Percentiles rank a stretch among this genome's conserved stretches.
phyloP scores from a whole-genome alignment of 2,113 vertebrate species.

The Siphamia tubifer region DNA sequence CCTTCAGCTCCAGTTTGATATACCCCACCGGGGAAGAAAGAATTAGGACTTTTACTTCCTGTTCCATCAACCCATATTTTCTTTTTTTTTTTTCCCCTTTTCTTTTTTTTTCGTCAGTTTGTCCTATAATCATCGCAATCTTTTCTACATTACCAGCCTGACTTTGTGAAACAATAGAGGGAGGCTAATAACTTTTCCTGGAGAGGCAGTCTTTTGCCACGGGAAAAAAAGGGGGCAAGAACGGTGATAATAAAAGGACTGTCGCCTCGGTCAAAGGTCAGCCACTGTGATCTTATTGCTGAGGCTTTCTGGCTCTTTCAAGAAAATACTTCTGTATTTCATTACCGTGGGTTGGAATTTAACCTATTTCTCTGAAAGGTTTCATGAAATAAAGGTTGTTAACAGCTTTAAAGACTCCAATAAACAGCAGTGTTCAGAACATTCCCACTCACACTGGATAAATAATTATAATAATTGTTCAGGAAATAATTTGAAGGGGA shows the following conservation, averaged over 20 bases:
- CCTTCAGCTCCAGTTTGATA: constrained; percentile 74
- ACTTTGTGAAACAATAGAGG: constrained; percentile 82
- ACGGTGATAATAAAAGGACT: constrained; percentile 79
- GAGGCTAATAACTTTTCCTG: constrained; percentile 78
- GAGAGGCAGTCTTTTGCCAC: constrained; percentile 75
- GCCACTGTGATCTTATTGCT: constrained; percentile 84
- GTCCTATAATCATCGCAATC: constrained; percentile 83
- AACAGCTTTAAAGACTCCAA: constrained; percentile 64
- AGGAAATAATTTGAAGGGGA: too few species aligned
- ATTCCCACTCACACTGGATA: too few species aligned
- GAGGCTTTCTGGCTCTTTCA: constrained; percentile 71
- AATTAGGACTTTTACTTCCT: constrained; percentile 79
- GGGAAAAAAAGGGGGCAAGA: constrained; percentile 79
- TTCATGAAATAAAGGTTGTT: constrained; percentile 27
- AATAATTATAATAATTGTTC: too few species aligned
- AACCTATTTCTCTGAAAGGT: constrained; percentile 67
- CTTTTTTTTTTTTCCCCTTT: constrained; percentile 23
- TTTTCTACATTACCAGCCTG: constrained; percentile 77
- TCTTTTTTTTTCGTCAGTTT: constrained; percentile 55
- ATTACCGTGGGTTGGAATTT: constrained; percentile 79
- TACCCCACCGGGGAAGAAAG: constrained; percentile 76
- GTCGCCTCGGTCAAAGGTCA: constrained; percentile 84
- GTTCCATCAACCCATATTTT: constrained; percentile 74
- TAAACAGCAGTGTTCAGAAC: constrained; percentile 41
- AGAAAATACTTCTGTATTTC: constrained; percentile 82